Evolutionary conservation across 2,113 vertebrate genomes (phyloP), one percentile per base, ranked within the genome.

Genomic region (Microcebus tavaratra): DNA sequence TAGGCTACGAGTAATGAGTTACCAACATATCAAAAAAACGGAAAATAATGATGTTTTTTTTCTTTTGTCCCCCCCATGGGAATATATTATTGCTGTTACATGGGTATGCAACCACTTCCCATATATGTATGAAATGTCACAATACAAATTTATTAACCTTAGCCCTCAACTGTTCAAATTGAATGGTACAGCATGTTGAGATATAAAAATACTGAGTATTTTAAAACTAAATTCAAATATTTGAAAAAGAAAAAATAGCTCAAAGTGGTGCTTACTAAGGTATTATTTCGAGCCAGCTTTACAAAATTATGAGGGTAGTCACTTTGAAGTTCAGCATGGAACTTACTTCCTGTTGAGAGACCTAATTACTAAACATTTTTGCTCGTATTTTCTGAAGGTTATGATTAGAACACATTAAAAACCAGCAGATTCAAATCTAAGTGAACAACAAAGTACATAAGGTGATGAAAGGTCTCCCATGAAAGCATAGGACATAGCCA

Each of bases 311-410:
- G 81, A 70, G 31, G 76, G 53, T 90, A 87, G 11, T 96, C 34
- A 96, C 96, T 95, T 79, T 61, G 4, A 97, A 57, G 67, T 97
- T 96, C 86, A 55, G 75, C 91, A 95, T 96, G 91, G 91, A 95
- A 86, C 61, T 92, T 81, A 85, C 15, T 97, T 97, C 96, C 94
- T 80, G 8, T 78, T 94, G 95, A 95, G 96, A 48, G 75, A 27
- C 45, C 0, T 55, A 98, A 98, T 98, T 95, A 50, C 0, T 1
- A 88, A 90, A 86, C 55, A 48, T 45, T 97, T 91, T 94, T 96
- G 91, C 73, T 97, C 90, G 95, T 0, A 1, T 96, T 97, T 21
- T 96, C 88, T 98, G 97, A 97, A 97, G 90, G 91, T 98, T 98
- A 82, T 65, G 55, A 94, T 98, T 57, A 94, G 95, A 94, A 96